Base-by-base conservation (phyloP, 2,113 vertebrate species). In the Tupaia tana region DNA sequence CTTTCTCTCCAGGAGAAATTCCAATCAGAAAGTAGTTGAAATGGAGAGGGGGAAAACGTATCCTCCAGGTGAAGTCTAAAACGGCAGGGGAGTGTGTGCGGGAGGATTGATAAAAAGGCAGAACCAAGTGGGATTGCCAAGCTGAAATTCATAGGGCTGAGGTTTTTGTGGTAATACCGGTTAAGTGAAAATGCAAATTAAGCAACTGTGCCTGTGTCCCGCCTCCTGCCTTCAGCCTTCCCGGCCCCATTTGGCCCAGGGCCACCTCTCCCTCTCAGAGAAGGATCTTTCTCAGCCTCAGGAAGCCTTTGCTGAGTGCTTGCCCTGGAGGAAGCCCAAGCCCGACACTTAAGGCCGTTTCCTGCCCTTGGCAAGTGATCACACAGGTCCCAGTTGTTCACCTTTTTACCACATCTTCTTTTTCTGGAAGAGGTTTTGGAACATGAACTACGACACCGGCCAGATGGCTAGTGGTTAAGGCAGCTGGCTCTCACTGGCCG, bases 151-250 rank as follows among this genome's bases (percentile, higher is more conserved):
- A 52, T 29, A 58, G 27, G n/a, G 22, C 54, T 71, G 16, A 81
- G 29, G n/a, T 7, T 70, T 91, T 95, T 87, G n/a, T 34, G 67
- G 70, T 74, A 81, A 78, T 59, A 29, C 52, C 19, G 88, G 63
- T 88, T 71, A 77, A 88, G 95, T 77, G 58, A 58, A 77, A 95
- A 91, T 43, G 86, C 84, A 88, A 71, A 94, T 29, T 12, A 61
- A 54, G 11, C 58, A 7, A 9, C 29, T 66, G 7, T 43, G n/a
- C 86, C 22, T 87, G 27, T 71, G 58, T 15, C 71, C 85, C 31
- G 0, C 52, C 85, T 86, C 81, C 78, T 58, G 25, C 59, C 16
- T 4, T 1, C 58, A 31, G 25, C 43, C 24, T 77, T 64, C n/a
- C 14, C 18, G 70, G 58, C 18, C 15, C 59, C 25, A 4, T 80